Base-by-base conservation (phyloP, 2,113 vertebrate species). In the Xyrauchen texanus region DNA sequence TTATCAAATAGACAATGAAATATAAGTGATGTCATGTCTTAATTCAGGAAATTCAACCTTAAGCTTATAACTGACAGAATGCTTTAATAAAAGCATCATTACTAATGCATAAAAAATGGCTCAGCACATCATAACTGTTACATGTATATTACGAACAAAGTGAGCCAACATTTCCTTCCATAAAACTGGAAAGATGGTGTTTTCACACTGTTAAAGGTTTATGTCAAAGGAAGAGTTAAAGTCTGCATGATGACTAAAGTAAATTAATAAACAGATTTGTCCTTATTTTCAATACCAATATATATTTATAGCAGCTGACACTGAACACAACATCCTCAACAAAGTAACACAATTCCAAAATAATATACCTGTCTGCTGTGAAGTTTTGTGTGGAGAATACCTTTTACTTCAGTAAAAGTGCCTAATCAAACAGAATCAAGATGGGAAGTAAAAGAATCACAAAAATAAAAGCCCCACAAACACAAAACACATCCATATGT, bases 281-380 rank as follows among this genome's bases (percentile, higher is more conserved):
- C 62, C 65, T 76, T 62, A 55, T 49, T 65, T 76, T 76, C 49
- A 65, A 64, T 52, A 53, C 49, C 47, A 64, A 76, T 76, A 42
- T 61, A 74, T 76, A 45, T 64, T 65, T 76, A 21, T 76, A 76
- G 73, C 62, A 76, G 73, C 73, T 52, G 73, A 76, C 34, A 21
- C 47, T 45, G 34, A 76, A 75, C 62, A 75, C 62, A 44, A 65
- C 49, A 65, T n/a, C 72, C 72, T 64, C 12, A 15, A 76, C 34
- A 65, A 65, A 55, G 62, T 76, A 76, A 76, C 73, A 76, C 53
- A 15, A 76, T 76, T 75, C 73, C 61, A 76, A 53, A 55, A 76
- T 16, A 53, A 64, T 12, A 76, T 13, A 64, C 53, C 47, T 8
- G 72, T 21, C 16, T 63, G 46, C 46, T 75, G 60, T 75, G 52